phyloP scores from a whole-genome alignment of 2,888 invertebrate species.

The Rhaphigaster nebulosa region DNA sequence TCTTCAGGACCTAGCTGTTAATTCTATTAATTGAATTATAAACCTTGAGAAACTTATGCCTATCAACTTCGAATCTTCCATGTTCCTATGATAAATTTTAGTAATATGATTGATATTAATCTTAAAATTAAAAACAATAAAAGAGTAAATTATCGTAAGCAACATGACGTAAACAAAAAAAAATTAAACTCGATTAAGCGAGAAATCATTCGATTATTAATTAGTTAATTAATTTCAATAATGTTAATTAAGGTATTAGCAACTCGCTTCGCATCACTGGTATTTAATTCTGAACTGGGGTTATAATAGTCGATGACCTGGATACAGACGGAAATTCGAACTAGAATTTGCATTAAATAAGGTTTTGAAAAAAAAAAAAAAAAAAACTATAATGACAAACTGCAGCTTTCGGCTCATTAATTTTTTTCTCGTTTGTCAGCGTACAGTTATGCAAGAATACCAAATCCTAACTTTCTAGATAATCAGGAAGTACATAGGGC shows the following conservation, averaged over 20 bases:
- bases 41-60: no score
- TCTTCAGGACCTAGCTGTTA: no score
- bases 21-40: no score
- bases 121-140: no score
- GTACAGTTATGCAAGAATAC: not conserved
- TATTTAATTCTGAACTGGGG: not conserved
- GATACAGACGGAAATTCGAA: not conserved
- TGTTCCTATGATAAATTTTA: no score
- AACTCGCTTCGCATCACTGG: not conserved
- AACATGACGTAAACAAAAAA: not conserved
- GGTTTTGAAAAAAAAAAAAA: not conserved
- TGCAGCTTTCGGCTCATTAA: not conserved
- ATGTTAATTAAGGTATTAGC: not conserved
- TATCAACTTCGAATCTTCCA: no score
- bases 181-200: not conserved
- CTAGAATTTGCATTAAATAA: not conserved
- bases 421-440: constrained; percentile 9
- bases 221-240: not conserved
- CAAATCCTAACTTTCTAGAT: constrained; percentile 27
- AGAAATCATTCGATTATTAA: not conserved
- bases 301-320: not conserved
- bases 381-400: not conserved
- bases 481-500: constrained; percentile 20
- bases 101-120: no score
- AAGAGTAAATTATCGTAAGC: no score